Percentiles rank a stretch among this genome's conserved stretches.
phyloP scores from a whole-genome alignment of 2,888 invertebrate genomes.

The Volucella inflata region DNA sequence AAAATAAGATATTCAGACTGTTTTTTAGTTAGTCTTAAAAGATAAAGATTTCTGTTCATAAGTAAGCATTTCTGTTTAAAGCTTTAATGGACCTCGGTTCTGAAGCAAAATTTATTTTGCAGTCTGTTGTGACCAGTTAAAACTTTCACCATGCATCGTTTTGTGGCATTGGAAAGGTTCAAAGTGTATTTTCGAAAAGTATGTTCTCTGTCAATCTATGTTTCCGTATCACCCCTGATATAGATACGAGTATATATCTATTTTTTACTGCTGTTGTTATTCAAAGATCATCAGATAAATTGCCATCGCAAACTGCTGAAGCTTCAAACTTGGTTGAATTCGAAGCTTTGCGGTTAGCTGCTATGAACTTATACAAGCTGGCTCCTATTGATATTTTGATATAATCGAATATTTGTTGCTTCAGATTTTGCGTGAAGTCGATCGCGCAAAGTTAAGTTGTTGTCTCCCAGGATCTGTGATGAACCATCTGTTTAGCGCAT shows the following conservation, averaged over 20 bases:
- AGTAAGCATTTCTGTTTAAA: too few relatives aligned
- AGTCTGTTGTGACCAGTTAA: too few relatives aligned
- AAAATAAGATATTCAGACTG: too few relatives aligned
- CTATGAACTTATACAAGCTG: slow-evolving; percentile 28
- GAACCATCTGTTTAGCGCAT: too few relatives aligned
- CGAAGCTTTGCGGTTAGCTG: slow-evolving; percentile 23
- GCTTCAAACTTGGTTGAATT: slow-evolving; percentile 18
- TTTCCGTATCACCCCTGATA: background rate
- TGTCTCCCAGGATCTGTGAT: too few relatives aligned
- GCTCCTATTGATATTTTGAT: slow-evolving; percentile 36
- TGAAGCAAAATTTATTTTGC: too few relatives aligned
- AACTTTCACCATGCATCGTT: slow-evolving; percentile 2
- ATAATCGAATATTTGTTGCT: too few relatives aligned
- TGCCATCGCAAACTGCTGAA: slow-evolving; percentile 21
- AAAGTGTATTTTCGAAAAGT: slow-evolving; percentile 10
- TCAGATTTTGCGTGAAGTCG: too few relatives aligned
- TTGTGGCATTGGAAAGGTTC: slow-evolving; percentile 27
- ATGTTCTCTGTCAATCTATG: slow-evolving; percentile 11
- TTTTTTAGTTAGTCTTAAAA: too few relatives aligned
- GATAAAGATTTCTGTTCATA: too few relatives aligned
- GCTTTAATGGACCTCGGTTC: too few relatives aligned
- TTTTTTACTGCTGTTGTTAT: slow-evolving; percentile 22
- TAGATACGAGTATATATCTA: slow-evolving; percentile 8
- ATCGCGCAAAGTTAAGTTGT: too few relatives aligned
- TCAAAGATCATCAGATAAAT: slow-evolving; percentile 17